Evolutionary conservation across 2,888 invertebrate species (phyloP), one percentile per base, ranked within the genome.

Genomic region (Tipula vernalis): DNA sequence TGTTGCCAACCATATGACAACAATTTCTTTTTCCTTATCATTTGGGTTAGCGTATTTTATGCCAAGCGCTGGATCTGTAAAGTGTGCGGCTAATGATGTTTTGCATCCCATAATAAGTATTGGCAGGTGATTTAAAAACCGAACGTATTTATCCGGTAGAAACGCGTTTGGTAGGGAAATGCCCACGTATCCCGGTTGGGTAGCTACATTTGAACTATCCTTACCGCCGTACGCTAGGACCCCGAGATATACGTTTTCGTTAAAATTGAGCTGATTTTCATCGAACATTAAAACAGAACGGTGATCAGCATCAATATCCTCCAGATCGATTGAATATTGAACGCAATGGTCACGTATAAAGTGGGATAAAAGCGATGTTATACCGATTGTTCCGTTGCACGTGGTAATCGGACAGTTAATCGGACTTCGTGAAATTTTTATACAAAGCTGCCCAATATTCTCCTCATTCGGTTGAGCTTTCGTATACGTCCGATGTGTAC

Each of bases 101-200:
- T 89, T 89, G 51, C 89, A 89, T 5, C 88, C 89, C 89, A 90
- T 89, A 44, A 90, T 89, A 28, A 90, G 86, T 15, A 90, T 88
- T n/a, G 90, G 90, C 36, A 90, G 87, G 87, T 90, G 89, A 4
- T 89, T 88, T 5, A 88, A 87, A n/a, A 89, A 87, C 28, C 89
- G 88, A 18, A 88, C 88, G 36, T 88, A 88, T n/a, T 89, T 87
- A 85, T 89, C 88, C 0, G 90, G 89, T 6, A 90, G 88, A 86
- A 89, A 90, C 0, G 89, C 88, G 86, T 89, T 90, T 12, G 88
- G 88, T 86, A 88, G 88, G 41, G 89, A 90, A n/a, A 90, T 87
- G 3, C 89, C 89, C n/a, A 88, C 87, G 83, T 88, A 87, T 4
- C 89, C 89, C 2, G 90, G 90, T 0, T 89, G 88, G 15, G 8